Percentiles rank a stretch among this genome's conserved stretches.
Conservation (phyloP, 2,113 vertebrate species). For the Sebastes fasciatus region DNA sequence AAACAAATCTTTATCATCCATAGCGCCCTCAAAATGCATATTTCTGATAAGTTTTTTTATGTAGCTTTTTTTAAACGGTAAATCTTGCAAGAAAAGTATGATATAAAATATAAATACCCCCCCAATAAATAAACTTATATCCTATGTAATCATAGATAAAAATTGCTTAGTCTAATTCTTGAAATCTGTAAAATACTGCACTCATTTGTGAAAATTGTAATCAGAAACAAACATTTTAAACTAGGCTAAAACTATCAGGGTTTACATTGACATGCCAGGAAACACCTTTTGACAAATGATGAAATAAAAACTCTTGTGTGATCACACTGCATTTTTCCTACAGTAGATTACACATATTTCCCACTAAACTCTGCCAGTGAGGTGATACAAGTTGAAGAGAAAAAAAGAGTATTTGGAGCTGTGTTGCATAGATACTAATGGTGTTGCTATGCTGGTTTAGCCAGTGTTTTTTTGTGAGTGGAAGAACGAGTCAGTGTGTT, state of each 20-base stretch:
- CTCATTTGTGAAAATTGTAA: not conserved
- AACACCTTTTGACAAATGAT: not conserved
- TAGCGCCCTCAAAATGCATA: not conserved
- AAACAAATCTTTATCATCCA: not conserved
- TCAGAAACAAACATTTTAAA: not conserved
- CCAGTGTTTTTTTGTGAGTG: slow-evolving; percentile 21
- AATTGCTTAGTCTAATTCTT: not conserved
- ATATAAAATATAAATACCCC: not conserved
- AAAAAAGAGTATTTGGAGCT: slow-evolving; percentile 13
- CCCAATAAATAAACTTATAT: not conserved
- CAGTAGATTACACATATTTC: not conserved
- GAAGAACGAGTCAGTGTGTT: slow-evolving; percentile 52
- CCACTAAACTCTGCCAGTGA: not conserved
- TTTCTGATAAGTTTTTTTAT: not conserved
- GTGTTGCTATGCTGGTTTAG: slow-evolving; percentile 45
- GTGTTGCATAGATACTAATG: slow-evolving; percentile 17
- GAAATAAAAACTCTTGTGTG: not conserved
- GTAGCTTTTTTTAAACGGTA: not conserved
- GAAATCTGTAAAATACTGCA: not conserved
- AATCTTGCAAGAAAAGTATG: not conserved
- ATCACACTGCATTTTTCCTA: not conserved
- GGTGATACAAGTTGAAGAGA: not conserved
- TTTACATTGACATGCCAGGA: not conserved
- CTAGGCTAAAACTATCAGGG: not conserved
- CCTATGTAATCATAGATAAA: too few relatives aligned